Evolutionary conservation across 2,888 invertebrate species (phyloP), one percentile per base, ranked within the genome.

Genomic region (Aporophyla nigra): DNA sequence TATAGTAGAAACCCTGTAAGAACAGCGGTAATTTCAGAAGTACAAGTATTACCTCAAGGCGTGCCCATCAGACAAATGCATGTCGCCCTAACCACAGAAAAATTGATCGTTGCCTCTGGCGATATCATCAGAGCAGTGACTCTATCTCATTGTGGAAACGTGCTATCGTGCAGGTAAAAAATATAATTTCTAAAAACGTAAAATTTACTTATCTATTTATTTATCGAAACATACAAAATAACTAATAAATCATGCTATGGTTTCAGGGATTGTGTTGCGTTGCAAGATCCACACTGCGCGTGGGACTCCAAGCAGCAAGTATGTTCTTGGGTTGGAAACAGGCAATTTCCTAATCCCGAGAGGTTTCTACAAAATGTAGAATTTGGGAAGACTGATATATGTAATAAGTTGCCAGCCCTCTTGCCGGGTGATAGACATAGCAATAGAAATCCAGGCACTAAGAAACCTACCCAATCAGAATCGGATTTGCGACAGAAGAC

Each of bases 261-360:
- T 88, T 98, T 96, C 96, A 98, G 98, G 84, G 98, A 98, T 87
- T 99, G 99, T 94, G 98, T 99, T 6, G 97, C 98, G 53, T 97
- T 99, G 78, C 99, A 99, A 96, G 99, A 99, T 96, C 99, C 99
- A 0, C 99, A 99, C 93, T 99, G 99, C 95, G 99, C 99, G 33
- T 99, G 99, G 99, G 98, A 99, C 93, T 97, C 98, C 10, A 97
- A 97, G 83, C 97, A 97, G 85, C 97, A 97, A 88, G 97, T 97
- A 88, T 97, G 97, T 90, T 93, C 96, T 85, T 97, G 96, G 96
- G 97, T 97, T 71, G 96, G 97, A 85, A 96, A 96, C 88, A 93
- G 97, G 91, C 96, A 97, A 89, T 97, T 97, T 92, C 97, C 97
- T 88, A 97, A 97, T 91, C 97, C 97, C 62, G 97, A 97, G 88